Evolutionary conservation across 1,140 invertebrate genomes (phyloP), one percentile per base, ranked within the genome.

Genomic region (Dendroctonus ponderosae): DNA sequence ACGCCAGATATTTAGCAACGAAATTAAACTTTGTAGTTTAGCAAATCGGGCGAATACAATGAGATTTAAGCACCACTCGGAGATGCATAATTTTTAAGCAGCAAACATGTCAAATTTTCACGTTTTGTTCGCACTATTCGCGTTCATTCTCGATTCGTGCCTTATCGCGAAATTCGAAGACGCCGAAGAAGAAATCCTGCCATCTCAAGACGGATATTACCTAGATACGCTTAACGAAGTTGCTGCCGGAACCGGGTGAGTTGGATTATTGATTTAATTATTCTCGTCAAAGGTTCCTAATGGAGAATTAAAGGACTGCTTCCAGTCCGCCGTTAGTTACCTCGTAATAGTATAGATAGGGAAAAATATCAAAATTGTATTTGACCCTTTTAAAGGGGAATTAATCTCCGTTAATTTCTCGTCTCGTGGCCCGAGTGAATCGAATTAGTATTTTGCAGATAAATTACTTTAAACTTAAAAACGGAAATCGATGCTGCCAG

Each of bases 161-260:
- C 26, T 26, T 26, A 26, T 46, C 12, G 43, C 4, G 12, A 46
- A 46, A 44, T 59, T 42, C 11, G 40, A 44, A 49, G 46, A 37
- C 11, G 49, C 61, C 3, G 12, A 38, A 12, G 53, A 57, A 59
- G 56, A 57, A 65, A 42, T 58, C 11, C 52, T 44, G 12, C 52
- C 52, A 42, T 57, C 53, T 6, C 53, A 65, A 12, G 63, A 65
- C 52, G 63, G 63, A 50, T 65, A 65, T 58, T 65, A 65, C 54
- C 53, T 65, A 42, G 63, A 65, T 65, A 57, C 63, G n/a, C 63
- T 65, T 65, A 65, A 65, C 56, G 63, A 65, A 50, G 53, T 65
- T 59, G 53, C 54, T 14, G 53, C 63, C 37, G 63, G 63, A 39
- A 54, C 61, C 2, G 61, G 61, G 61, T 63, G 48, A 63, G 61